These are phyloP conservation scores for Cheilosia urbana DNA, from an alignment of 2,888 invertebrate species.

Conservation along the genomic window DNA sequence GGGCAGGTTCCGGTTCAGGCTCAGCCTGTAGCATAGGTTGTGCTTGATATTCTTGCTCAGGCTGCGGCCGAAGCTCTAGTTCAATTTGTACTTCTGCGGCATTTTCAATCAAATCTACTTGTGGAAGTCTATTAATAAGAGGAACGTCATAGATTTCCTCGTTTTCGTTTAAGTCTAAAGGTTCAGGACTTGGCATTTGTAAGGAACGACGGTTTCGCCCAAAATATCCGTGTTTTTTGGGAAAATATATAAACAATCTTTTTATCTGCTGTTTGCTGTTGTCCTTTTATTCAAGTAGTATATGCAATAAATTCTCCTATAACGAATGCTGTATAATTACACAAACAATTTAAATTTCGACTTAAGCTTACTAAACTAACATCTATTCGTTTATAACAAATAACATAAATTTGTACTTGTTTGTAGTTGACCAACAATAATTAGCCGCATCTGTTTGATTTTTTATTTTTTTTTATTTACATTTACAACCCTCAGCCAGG, in stretches of 20 bases:
- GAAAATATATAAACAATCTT: background rate
- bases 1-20: background rate
- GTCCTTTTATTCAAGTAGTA: too few species aligned
- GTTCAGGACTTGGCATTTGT: constrained; percentile 56
- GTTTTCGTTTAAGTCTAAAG: constrained; percentile 50
- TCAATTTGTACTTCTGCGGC: constrained; percentile 20
- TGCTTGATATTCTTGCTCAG: constrained; percentile 26
- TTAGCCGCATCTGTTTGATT: too few species aligned
- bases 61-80: constrained; percentile 20
- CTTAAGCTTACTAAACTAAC: too few species aligned
- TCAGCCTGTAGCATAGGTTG: constrained; percentile 16
- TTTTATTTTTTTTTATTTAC: too few species aligned
- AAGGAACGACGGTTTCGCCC: background rate
- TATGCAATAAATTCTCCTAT: too few species aligned
- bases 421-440: too few species aligned
- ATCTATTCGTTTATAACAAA: too few species aligned
- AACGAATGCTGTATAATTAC: too few species aligned
- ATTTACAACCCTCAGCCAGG: too few species aligned
- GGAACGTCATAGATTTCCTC: constrained; percentile 36
- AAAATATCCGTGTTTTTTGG: background rate
- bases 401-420: too few species aligned
- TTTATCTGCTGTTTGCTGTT: too few species aligned
- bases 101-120: background rate
- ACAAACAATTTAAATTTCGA: background rate
- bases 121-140: constrained; percentile 33